Conservation (phyloP, 2,797 vertebrate species). For the Staurois parvus region DNA sequence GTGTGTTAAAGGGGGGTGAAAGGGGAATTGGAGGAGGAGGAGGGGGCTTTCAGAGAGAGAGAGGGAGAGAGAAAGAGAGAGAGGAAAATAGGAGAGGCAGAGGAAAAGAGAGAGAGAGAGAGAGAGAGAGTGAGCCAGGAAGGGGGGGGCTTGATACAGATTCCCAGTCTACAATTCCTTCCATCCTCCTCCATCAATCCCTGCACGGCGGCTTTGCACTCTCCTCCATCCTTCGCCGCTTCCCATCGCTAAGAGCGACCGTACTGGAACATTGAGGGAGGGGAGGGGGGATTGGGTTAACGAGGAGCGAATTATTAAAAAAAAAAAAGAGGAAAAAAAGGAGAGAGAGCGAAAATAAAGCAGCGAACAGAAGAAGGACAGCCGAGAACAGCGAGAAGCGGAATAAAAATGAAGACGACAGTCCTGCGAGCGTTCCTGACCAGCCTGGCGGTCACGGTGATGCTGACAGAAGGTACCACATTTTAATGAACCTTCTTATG, state of each 20-base stretch:
- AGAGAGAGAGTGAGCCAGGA: conserved; percentile 12
- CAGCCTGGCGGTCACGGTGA: conserved; percentile 1
- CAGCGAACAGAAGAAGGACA: conserved; percentile 15
- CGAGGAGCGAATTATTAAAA: conserved; percentile 3
- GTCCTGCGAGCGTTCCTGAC: conserved; percentile 32
- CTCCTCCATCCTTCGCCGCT: conserved; percentile 33
- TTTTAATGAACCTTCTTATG: conserved; percentile 1
- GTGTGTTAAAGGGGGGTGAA: conserved; percentile 60
- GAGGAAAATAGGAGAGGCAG: conserved; percentile 11
- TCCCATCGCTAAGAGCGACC: conserved; percentile 22
- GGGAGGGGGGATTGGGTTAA: conserved; percentile 58
- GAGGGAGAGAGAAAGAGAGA: conserved; percentile 21
- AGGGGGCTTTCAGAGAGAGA: conserved; percentile 33
- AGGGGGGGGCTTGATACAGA: conserved; percentile 31
- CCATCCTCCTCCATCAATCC: conserved; percentile 45
- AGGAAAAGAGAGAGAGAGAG: conserved; percentile 29
- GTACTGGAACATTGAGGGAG: conserved; percentile 36
- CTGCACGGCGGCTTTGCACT: conserved; percentile 30
- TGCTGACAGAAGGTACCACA: conserved; percentile 56
- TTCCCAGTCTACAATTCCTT: conserved; percentile 45
- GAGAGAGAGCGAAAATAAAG: conserved; percentile 19
- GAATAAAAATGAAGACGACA: conserved; percentile 37
- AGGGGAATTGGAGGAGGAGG: conserved; percentile 56
- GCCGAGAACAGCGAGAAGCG: conserved; percentile 22
- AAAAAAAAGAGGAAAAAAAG: conserved; percentile 5